These are phyloP conservation scores for Coregonus ussuriensis DNA, from an alignment of 2,797 vertebrate species.

Conservation along the genomic window DNA sequence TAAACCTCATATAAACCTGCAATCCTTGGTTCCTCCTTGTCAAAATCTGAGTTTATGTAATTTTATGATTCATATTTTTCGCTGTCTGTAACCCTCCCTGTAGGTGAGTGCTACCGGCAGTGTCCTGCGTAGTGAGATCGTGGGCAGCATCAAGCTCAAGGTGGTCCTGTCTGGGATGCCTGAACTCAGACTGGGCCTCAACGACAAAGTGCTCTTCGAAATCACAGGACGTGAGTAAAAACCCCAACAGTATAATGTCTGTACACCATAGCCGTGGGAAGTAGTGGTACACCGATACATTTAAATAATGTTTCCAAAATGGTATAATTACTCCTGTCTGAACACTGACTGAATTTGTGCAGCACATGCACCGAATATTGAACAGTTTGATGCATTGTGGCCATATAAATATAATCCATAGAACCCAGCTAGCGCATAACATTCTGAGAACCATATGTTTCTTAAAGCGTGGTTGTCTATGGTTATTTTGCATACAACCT, in stretches of 20 bases:
- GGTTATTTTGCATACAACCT: no score
- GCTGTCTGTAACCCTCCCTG: background rate
- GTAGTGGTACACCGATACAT: background rate
- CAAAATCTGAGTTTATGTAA: background rate
- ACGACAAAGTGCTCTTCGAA: conserved; percentile 84
- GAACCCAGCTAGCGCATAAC: no score
- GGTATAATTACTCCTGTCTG: no score
- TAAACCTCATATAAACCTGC: conserved; percentile 2
- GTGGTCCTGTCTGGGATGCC: conserved; percentile 83
- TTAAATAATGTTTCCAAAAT: no score
- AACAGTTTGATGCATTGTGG: no score
- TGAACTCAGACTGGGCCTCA: conserved; percentile 81
- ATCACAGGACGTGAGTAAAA: conserved; percentile 81
- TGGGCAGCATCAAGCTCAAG: conserved; percentile 80
- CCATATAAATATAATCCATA: no score
- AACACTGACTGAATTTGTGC: no score
- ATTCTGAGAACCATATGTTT: no score
- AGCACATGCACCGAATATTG: no score
- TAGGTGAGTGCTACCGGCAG: conserved; percentile 78
- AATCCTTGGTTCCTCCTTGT: background rate
- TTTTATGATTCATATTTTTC: background rate
- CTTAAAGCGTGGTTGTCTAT: no score
- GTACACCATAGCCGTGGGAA: background rate
- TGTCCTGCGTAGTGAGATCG: conserved; percentile 80
- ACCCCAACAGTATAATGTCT: background rate